These are phyloP conservation scores for Drosophila bipectinata DNA, from an alignment of 1,140 invertebrate species.

Conservation along the genomic window DNA sequence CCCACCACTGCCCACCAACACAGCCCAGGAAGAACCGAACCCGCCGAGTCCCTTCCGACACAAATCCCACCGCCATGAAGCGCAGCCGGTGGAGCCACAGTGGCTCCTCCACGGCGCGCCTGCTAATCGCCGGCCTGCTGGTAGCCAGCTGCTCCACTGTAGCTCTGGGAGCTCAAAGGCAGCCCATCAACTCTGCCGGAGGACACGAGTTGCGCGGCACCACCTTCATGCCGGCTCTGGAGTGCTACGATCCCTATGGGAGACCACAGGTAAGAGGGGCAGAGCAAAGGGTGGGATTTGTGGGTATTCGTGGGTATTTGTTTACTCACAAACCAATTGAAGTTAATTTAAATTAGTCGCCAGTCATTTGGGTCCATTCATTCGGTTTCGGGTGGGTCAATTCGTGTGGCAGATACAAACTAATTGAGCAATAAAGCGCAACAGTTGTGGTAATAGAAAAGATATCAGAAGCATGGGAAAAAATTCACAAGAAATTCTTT, in stretches of 20 bases:
- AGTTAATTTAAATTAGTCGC: constrained; percentile 42
- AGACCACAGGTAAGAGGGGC: constrained; percentile 73
- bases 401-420: constrained; percentile 57
- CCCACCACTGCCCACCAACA: background rate
- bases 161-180: constrained; percentile 38
- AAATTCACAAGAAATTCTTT: background rate
- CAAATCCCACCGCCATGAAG: constrained; percentile 52
- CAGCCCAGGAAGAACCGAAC: background rate
- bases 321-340: constrained; percentile 51
- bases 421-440: constrained; percentile 61
- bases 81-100: constrained; percentile 71
- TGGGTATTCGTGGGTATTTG: background rate
- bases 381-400: constrained; percentile 38
- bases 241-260: constrained; percentile 82
- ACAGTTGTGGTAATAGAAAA: constrained; percentile 26
- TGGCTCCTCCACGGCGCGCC: constrained; percentile 54
- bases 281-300: background rate
- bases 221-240: constrained; percentile 80
- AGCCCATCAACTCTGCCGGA: constrained; percentile 63
- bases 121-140: constrained; percentile 51
- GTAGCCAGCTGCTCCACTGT: constrained; percentile 47
- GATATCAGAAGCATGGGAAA: constrained; percentile 16
- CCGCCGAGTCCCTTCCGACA: constrained; percentile 13
- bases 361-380: constrained; percentile 1
- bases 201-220: constrained; percentile 66